These are phyloP conservation scores for Bambusicola thoracicus DNA, from an alignment of 2,113 vertebrate genomes.

Conservation along the genomic window DNA sequence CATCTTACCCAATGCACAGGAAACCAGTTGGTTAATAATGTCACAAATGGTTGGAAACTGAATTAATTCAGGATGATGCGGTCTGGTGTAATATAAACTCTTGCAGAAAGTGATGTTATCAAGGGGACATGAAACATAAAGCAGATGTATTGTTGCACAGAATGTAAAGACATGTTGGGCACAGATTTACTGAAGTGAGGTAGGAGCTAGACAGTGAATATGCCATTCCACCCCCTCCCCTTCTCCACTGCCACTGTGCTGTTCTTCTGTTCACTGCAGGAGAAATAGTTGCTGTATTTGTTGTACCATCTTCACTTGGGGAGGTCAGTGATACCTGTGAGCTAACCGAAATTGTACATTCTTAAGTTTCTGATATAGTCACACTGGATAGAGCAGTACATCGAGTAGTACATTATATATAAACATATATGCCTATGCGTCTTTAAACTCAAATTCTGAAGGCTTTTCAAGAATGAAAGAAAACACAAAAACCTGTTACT, in stretches of 20 bases:
- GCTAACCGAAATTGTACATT: neutral
- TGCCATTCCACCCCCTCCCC: neutral
- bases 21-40: constrained; percentile 45
- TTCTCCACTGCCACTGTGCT: neutral
- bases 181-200: neutral
- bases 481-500: neutral
- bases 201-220: neutral
- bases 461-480: neutral
- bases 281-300: neutral
- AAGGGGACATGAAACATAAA: neutral
- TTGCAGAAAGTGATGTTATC: neutral
- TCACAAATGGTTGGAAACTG: constrained; percentile 2
- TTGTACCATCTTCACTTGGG: neutral
- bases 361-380: neutral
- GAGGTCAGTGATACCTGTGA: accelerated
- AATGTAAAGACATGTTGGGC: neutral
- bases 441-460: neutral
- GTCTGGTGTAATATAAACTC: neutral
- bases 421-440: neutral
- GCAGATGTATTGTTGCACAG: neutral
- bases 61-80: neutral
- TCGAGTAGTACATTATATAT: neutral
- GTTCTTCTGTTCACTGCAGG: neutral
- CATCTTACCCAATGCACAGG: neutral
- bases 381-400: neutral